Evolutionary conservation across 2,113 vertebrate genomes (phyloP).

Genomic region (Lamprotornis superbus): DNA sequence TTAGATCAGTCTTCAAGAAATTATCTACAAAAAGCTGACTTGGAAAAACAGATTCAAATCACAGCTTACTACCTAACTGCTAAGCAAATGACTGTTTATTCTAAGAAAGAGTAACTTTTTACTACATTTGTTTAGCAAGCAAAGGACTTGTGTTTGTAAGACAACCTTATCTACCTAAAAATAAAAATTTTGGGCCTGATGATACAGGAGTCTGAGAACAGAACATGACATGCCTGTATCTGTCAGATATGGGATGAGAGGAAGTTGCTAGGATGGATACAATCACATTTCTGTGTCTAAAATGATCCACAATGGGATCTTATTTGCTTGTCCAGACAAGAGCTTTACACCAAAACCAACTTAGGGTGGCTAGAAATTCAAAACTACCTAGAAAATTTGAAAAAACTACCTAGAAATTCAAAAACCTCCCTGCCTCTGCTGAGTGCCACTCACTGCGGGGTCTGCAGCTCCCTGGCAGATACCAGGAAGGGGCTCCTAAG

Average conservation of each 20-base stretch:
- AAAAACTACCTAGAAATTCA: background rate
- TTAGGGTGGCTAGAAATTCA: background rate
- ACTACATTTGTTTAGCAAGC: background rate
- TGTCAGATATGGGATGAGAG: background rate
- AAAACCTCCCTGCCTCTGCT: background rate
- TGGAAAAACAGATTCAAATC: background rate
- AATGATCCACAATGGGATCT: background rate
- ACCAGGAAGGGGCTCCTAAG: background rate
- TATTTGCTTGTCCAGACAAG: background rate
- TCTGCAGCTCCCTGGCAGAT: background rate
- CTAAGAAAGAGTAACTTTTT: background rate
- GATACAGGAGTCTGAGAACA: background rate
- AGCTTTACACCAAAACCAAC: background rate
- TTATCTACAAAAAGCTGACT: background rate
- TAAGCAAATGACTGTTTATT: background rate
- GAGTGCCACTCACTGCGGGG: rapidly evolving
- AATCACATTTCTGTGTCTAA: background rate
- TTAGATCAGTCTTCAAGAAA: background rate
- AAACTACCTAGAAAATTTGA: background rate
- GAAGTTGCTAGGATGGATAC: background rate
- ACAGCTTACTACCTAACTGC: background rate
- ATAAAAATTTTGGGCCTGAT: background rate
- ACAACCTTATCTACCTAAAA: background rate
- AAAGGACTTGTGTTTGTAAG: background rate
- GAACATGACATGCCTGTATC: rapidly evolving